Evolutionary conservation across 2,888 invertebrate genomes (phyloP), one percentile per base, ranked within the genome.

Genomic region (Harpagoxenus sublaevis): DNA sequence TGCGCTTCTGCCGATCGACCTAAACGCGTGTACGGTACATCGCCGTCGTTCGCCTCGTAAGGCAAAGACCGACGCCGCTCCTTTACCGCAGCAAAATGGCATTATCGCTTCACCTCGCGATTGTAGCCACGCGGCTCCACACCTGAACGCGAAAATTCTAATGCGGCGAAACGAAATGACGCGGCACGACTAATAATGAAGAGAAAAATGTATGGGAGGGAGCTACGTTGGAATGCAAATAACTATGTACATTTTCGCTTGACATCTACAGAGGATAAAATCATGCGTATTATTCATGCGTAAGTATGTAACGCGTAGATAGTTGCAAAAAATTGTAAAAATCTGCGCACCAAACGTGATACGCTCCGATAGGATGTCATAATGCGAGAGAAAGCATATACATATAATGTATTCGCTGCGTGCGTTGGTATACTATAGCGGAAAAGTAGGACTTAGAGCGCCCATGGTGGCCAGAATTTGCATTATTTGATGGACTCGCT

Each of bases 1-100:
- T 48, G 66, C 60, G 84, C 85, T 84, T 85, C 84, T 77, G 79
- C 57, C 48, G 85, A 85, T 84, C 84, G 85, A 85, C 84, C 75
- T 85, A 70, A 77, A 78, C 77, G 39, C 60, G 71, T 79, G 51
- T 86, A 86, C 85, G 85, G 85, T 81, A 79, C 84, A 66, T 79
- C 65, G 84, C n/a, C 65, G 15, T 31, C 48, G 42, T 35, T 60
- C 65, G 60, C 65, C 63, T 73, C 28, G 63, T 63, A 65, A 83
- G 78, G 42, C 65, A 45, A 6, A 75, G 42, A 68, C 68, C n/a
- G 78, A 28, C 39, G 51, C 39, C 39, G 51, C 39, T 53, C 51
- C 23, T 55, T 68, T 23, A 23, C 23, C 31, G 3, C 55, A 18
- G 48, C 35, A 23, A 45, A 79, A 79, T 71, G 35, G 73, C 57